A percentile compares a stretch with the other conserved stretches of the same genome.
Evolutionary conservation across 2,888 invertebrate species (phyloP).

Genomic region (Agrilus cyanescens): DNA sequence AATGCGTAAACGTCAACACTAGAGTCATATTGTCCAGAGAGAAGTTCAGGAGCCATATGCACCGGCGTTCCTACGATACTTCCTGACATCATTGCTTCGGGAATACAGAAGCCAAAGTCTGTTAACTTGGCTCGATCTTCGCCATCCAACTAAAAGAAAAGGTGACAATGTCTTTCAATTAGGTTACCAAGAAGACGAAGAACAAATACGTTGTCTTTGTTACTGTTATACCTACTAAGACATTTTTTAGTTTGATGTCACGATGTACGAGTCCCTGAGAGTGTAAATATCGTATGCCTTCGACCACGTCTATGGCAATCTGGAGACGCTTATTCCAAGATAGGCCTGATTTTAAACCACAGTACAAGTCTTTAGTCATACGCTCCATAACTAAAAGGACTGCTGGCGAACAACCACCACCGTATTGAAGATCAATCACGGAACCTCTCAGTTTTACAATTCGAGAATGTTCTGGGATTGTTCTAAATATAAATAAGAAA

Average conservation of each 20-base stretch:
- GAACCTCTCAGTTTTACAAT: constrained; percentile 68
- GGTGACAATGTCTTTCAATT: background rate
- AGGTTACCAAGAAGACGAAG: background rate
- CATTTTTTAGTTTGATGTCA: constrained; percentile 84
- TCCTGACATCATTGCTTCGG: constrained; percentile 82
- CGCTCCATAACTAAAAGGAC: constrained; percentile 74
- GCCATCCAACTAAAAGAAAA: constrained; percentile 46
- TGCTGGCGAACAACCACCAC: constrained; percentile 54
- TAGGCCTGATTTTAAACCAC: constrained; percentile 59
- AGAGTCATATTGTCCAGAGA: constrained; percentile 68
- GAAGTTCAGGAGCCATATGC: constrained; percentile 84
- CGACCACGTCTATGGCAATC: constrained; percentile 71
- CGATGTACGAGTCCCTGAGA: constrained; percentile 79
- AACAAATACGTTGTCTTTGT: background rate
- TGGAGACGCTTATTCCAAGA: constrained; percentile 50
- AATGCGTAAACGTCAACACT: constrained; percentile 85
- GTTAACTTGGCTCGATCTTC: constrained; percentile 67
- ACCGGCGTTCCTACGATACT: constrained; percentile 81
- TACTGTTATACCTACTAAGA: constrained; percentile 44
- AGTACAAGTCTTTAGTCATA: constrained; percentile 63
- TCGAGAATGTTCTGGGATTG: constrained; percentile 69
- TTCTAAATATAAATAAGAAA: constrained; percentile 38
- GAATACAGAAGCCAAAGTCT: constrained; percentile 83
- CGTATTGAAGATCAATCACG: constrained; percentile 66
- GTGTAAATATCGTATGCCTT: constrained; percentile 80